phyloP scores from a whole-genome alignment of 2,888 invertebrate species.

The Patella pellucida region DNA sequence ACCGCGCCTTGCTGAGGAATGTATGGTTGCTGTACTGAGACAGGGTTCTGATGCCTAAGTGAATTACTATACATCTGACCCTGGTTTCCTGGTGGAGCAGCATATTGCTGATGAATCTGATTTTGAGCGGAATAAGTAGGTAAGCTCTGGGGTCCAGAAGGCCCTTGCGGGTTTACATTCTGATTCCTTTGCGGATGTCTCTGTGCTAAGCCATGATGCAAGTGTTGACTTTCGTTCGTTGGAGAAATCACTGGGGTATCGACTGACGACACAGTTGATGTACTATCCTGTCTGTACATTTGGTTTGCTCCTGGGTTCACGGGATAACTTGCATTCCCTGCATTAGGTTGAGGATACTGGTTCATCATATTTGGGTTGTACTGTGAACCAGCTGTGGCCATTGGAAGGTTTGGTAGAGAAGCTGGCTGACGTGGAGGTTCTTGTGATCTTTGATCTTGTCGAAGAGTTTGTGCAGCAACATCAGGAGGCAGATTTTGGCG shows the following conservation, averaged over 20 bases:
- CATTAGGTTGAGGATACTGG: slow-evolving; percentile 16
- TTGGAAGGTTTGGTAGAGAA: neutral
- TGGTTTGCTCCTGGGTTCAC: slow-evolving; percentile 25
- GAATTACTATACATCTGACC: no score
- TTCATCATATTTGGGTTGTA: slow-evolving; percentile 30
- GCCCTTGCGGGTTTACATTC: no score
- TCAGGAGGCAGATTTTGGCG: neutral
- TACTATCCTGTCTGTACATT: slow-evolving; percentile 28
- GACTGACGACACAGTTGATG: slow-evolving; percentile 47
- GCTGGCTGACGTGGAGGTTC: slow-evolving; percentile 9
- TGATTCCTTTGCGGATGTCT: no score
- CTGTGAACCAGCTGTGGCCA: slow-evolving; percentile 19
- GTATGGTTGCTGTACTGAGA: neutral
- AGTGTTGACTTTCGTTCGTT: slow-evolving; percentile 31
- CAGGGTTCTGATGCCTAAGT: no score
- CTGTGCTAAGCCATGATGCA: slow-evolving; percentile 11
- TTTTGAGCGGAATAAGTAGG: no score
- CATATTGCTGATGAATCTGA: no score
- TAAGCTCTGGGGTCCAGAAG: no score
- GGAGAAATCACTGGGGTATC: slow-evolving; percentile 51
- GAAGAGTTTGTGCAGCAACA: slow-evolving; percentile 16
- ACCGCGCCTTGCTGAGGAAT: slow-evolving; percentile 8
- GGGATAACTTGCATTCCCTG: slow-evolving; percentile 20
- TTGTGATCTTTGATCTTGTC: slow-evolving; percentile 10
- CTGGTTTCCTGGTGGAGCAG: no score